Evolutionary conservation across 2,888 invertebrate species (phyloP), one percentile per base, ranked within the genome.

Genomic region (Beris chalybata): DNA sequence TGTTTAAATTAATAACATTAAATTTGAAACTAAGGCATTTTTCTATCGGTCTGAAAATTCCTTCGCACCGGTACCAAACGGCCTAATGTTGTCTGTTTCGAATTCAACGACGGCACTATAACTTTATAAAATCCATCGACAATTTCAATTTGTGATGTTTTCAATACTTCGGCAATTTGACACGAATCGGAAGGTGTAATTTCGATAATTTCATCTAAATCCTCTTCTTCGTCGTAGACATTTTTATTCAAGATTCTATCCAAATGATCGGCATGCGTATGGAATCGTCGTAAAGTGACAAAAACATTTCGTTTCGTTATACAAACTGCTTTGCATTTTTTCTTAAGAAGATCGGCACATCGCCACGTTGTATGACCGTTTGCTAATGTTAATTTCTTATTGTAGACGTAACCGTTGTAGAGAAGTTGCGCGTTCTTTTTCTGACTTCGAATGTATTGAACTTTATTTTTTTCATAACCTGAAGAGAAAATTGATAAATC

Each of bases 341-440:
- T 66, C 66, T 71, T 71, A 4, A 67, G 45, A 15, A 69, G 53
- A 64, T 72, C 72, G n/a, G 67, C 67, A 63, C 72, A 72, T 47
- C 71, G 65, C 72, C 72, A 72, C 15, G 70, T 71, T n/a, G 70
- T 71, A 15, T 70, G 66, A 15, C 71, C 71, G 48, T 69, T 71
- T 5, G 64, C 57, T 54, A 69, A 67, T 11, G 70, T 70, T 58
- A 70, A 52, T 64, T 72, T 72, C 65, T 71, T 71, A 64, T 73
- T 74, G 58, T 71, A 75, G 31, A 73, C 72, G 48, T 71, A 72
- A 5, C 72, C 74, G 3, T 72, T 55, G 59, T 71, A 70, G 6
- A 74, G 71, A 11, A 75, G 70, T 63, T 74, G 75, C n/a, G 74
- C 71, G 56, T 73, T 74, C 45, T 72, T 72, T 64, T 74, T 72